Conservation (phyloP, 1,140 invertebrate species). For the Antheraea mylitta region DNA sequence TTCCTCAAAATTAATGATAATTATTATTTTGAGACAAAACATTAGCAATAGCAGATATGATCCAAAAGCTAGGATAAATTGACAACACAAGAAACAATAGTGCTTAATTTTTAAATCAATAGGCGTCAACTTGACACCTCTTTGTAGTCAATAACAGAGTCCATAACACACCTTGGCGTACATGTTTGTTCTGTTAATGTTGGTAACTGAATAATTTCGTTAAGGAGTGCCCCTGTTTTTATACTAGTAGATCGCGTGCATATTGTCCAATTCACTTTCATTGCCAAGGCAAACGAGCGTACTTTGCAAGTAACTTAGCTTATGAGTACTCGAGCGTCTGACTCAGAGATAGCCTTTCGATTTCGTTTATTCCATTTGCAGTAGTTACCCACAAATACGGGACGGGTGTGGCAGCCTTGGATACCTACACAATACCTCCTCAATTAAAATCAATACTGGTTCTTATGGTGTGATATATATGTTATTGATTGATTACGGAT, state of each 20-base stretch:
- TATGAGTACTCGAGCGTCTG: conserved; percentile 35
- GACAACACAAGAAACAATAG: background rate
- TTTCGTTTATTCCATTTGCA: conserved; percentile 62
- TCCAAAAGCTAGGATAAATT: background rate
- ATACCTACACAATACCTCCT: conserved; percentile 10
- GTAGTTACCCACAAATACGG: conserved; percentile 25
- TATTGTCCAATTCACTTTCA: conserved; percentile 64
- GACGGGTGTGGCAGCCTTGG: conserved; percentile 24
- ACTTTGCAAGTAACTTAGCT: conserved; percentile 37
- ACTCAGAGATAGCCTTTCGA: conserved; percentile 72
- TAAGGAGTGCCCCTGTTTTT: conserved; percentile 58
- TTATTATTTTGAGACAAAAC: too few species aligned
- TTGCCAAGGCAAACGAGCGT: conserved; percentile 66
- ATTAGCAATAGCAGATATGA: too few species aligned
- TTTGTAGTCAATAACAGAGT: conserved; percentile 12
- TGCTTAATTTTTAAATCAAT: background rate
- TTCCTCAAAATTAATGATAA: too few species aligned
- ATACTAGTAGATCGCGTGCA: conserved; percentile 43
- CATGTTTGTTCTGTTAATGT: conserved; percentile 68
- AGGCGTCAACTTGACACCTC: background rate
- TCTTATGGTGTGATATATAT: background rate
- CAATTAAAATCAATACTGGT: background rate
- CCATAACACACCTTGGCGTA: conserved; percentile 67
- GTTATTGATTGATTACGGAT: background rate
- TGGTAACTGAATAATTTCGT: conserved; percentile 74